These are phyloP conservation scores for Marasmarcha lunaedactyla DNA, from an alignment of 2,888 invertebrate species.

Conservation along the genomic window DNA sequence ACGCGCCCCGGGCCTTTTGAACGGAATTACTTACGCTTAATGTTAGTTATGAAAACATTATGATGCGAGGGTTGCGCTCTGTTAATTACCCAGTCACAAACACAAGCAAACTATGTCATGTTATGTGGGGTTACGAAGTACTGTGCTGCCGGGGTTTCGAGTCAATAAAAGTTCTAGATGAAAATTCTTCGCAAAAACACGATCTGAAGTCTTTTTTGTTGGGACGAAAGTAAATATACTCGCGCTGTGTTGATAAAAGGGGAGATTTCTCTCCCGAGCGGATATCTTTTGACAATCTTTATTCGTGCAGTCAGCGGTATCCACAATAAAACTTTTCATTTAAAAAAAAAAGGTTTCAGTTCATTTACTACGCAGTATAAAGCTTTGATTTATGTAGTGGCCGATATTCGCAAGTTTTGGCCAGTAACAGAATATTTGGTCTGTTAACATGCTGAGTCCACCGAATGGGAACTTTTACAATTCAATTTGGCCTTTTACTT, in stretches of 20 bases:
- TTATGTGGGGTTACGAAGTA: neutral
- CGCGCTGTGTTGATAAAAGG: neutral
- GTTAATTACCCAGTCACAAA: conserved; percentile 29
- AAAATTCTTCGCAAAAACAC: neutral
- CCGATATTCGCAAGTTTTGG: too few species aligned
- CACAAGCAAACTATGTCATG: conserved; percentile 9
- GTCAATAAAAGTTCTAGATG: neutral
- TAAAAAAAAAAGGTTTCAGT: too few species aligned
- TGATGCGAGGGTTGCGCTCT: conserved; percentile 30
- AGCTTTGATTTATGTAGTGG: too few species aligned
- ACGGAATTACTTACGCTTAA: conserved; percentile 11
- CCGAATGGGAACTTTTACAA: conserved; percentile 30
- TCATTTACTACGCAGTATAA: too few species aligned
- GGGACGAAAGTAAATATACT: neutral
- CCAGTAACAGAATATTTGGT: too few species aligned
- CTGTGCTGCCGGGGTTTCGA: neutral
- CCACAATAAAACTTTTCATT: too few species aligned
- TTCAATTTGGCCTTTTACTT: conserved; percentile 34
- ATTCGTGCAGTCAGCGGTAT: too few species aligned
- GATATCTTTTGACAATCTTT: too few species aligned
- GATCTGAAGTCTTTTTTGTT: neutral
- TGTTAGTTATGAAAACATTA: conserved; percentile 35
- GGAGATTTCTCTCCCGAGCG: too few species aligned
- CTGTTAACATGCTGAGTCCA: neutral
- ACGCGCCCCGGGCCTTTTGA: conserved; percentile 3